phyloP scores from a whole-genome alignment of 2,113 vertebrate genomes.

The Peromyscus maniculatus region DNA sequence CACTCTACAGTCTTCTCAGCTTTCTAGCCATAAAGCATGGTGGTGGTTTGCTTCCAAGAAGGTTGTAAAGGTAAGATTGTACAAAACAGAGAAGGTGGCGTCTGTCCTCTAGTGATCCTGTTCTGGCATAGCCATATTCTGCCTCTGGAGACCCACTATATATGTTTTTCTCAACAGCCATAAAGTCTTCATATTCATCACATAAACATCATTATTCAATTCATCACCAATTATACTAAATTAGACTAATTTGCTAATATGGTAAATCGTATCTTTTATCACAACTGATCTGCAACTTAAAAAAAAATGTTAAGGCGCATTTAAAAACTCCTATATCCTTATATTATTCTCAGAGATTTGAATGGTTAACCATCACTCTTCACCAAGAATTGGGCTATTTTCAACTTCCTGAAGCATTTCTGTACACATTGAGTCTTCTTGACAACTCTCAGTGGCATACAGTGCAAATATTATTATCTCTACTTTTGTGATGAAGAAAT shows the following conservation, averaged over 20 bases:
- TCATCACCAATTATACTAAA: background rate
- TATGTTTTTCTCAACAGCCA: background rate
- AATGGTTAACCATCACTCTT: conserved; percentile 38
- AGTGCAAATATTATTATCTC: conserved; percentile 75
- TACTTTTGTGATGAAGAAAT: conserved; percentile 78
- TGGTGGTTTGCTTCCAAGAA: conserved; percentile 25
- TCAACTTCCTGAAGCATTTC: conserved; percentile 64
- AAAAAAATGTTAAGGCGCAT: background rate
- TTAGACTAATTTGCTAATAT: background rate
- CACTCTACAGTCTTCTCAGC: background rate
- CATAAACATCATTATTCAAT: background rate
- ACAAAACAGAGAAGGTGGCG: background rate
- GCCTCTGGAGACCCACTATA: background rate
- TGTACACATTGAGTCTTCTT: conserved; percentile 59
- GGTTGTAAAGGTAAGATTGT: background rate
- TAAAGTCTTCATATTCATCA: background rate
- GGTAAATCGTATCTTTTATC: background rate
- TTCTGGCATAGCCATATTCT: background rate
- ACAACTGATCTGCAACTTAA: background rate
- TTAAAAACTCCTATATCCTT: conserved; percentile 31
- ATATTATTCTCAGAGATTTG: conserved; percentile 30
- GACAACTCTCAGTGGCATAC: conserved; percentile 49
- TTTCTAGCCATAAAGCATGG: background rate
- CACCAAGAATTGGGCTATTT: conserved; percentile 61
- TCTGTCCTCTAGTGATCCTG: background rate